Conservation (phyloP, 1,140 invertebrate species). For the Limonius californicus region DNA sequence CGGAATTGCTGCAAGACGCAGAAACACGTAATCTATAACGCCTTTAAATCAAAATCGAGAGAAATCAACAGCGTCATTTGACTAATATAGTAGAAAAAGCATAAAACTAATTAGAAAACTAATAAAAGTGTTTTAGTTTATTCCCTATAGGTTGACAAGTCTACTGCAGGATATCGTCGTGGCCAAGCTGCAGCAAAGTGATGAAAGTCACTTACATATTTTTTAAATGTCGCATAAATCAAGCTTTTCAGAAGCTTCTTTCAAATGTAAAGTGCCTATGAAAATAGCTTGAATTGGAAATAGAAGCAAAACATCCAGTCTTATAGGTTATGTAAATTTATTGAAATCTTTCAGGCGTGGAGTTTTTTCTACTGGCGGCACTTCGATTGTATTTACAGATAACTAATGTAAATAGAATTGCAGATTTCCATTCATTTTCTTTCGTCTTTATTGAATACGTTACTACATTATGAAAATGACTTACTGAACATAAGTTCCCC, state of each 20-base stretch:
- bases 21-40: no score
- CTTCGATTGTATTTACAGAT: slow-evolving; percentile 15
- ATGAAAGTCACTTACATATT: slow-evolving; percentile 12
- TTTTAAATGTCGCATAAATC: slow-evolving; percentile 8
- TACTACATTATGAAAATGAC: not conserved
- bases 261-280: slow-evolving; percentile 14
- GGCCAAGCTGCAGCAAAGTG: no score
- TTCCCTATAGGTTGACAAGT: no score
- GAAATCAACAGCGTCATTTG: no score
- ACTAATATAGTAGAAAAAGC: no score
- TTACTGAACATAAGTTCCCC: no score
- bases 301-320: slow-evolving; percentile 13
- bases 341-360: slow-evolving; percentile 8
- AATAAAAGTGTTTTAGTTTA: no score
- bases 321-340: slow-evolving; percentile 15
- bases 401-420: slow-evolving; percentile 13
- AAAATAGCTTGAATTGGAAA: slow-evolving; percentile 11
- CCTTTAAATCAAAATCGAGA: no score
- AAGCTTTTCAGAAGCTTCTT: slow-evolving; percentile 8
- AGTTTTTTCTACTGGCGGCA: slow-evolving; percentile 1
- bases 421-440: slow-evolving; percentile 5
- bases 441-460: not conserved
- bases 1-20: no score
- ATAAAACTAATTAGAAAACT: no score
- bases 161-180: no score